Conservation (phyloP, 2,113 vertebrate genomes). For the Elachura formosa region DNA sequence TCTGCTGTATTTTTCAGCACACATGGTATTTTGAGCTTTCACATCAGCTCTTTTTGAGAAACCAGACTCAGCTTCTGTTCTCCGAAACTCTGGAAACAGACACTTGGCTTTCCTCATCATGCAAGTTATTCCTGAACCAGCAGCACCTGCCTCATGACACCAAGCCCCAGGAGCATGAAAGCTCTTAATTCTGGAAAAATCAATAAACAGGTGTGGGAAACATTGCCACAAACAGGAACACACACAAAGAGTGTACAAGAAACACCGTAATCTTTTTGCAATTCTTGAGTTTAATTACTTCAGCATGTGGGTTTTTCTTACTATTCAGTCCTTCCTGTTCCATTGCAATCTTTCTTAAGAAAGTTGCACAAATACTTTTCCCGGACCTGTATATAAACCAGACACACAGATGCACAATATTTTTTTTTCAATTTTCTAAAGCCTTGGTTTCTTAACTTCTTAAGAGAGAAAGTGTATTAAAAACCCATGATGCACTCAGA, state of each 20-base stretch:
- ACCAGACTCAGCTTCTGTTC: not conserved
- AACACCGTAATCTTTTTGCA: not conserved
- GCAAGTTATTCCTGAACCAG: not conserved
- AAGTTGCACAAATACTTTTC: constrained; percentile 1
- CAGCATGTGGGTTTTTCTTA: not conserved
- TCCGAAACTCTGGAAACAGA: not conserved
- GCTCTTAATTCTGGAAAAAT: not conserved
- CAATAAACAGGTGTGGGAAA: not conserved
- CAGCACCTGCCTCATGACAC: not conserved
- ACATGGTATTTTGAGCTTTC: not conserved
- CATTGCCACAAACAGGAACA: not conserved
- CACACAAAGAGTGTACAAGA: not conserved
- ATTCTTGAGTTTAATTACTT: constrained; percentile 43
- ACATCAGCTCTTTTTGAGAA: not conserved
- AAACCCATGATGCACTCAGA: not conserved
- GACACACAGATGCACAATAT: not conserved
- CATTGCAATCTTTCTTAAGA: not conserved
- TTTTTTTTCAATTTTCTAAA: not conserved
- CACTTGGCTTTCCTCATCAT: too few relatives aligned
- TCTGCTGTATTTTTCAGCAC: not conserved
- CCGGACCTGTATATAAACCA: not conserved
- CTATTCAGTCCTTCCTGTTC: not conserved
- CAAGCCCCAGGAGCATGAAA: accelerated
- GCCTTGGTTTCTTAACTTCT: not conserved
- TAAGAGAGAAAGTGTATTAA: not conserved